Base-by-base conservation (phyloP, 1,140 invertebrate species). In the Aphis gossypii region DNA sequence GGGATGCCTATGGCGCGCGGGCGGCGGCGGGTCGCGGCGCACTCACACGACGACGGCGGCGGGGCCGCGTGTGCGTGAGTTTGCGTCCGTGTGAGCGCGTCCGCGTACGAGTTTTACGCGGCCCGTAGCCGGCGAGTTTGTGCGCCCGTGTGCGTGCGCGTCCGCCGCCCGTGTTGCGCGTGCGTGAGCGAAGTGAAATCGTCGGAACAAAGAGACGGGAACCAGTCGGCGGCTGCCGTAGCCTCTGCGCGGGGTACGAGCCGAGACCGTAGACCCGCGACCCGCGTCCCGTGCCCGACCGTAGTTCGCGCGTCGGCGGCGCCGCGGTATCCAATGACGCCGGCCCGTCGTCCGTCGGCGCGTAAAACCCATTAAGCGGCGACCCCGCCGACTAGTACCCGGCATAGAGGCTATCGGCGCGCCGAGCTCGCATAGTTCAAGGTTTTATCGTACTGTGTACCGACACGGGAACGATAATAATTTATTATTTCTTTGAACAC, bases 341-440 rank as follows among this genome's bases (percentile, higher is more conserved):
- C 44, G 76, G 35, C 46, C 21, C 76, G 48, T 84, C 46, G 68
- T 18, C 91, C 48, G 84, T 92, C 84, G 44, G 3, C 48, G 54
- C 51, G 76, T 23, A 54, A 84, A 84, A 54, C 76, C 91, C 91
- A 92, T 92, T 92, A 84, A 41, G 35, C 48, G 48, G 21, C 91
- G 91, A 92, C 91, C 91, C 91, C 91, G 35, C 23, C n/a, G 76
- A 35, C 30, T 38, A 2, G 48, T 92, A 92, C 91, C 91, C 82
- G 23, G 68, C 2, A 84, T 84, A 92, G 91, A 92, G 91, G 76
- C 25, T 92, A 9, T 25, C 21, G 30, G 35, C n/a, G 46, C n/a
- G 20, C 76, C 9, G 76, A 83, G 46, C 91, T 48, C 35, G 44
- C 91, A 92, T 92, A 92, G 91, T 92, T 92, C 91, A 92, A 93